Evolutionary conservation across 2,797 vertebrate genomes (phyloP), one percentile per base, ranked within the genome.

Genomic region (Pteropus rufus): DNA sequence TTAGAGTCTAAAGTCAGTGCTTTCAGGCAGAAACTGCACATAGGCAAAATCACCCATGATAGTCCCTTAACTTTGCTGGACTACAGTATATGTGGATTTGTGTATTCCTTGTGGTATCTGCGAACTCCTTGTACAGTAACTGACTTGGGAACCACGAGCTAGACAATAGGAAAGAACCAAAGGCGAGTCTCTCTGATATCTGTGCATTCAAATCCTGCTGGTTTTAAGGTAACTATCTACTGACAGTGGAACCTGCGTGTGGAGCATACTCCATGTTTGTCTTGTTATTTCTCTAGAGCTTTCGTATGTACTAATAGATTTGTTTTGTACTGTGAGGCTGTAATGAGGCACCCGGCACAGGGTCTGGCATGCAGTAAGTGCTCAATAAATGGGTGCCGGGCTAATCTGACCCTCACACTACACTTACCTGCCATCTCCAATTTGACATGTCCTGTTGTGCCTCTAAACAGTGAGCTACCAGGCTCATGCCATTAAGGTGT

Each of bases 311-410:
- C 56, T 29, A 36, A 23, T 36, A 60, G 70, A 23, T 85, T 75
- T 72, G 82, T 80, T 93, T 83, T 64, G 24, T 36, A 29, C 46
- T 89, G 1, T 89, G 69, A 89, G 64, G 72, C 24, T 69, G 39
- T 69, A 73, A 80, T 31, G 41, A 56, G 81, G 31, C 56, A 36
- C 62, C n/a, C 41, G 76, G n/a, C 70, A 18, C 39, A 90, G 64
- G 46, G 56, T 49, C 41, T 65, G 14, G 62, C 54, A 56, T 21
- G 24, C n/a, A 76, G 34, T 56, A 24, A 58, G 39, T 87, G 19
- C 85, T 92, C 14, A 15, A 1, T 89, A n/a, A 77, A 7, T 44
- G 67, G 39, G 10, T 72, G 36, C 58, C 82, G 41, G 60, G 41
- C 34, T 64, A 18, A 56, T 65, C 19, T 2, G 36, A 36, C 58